Evolutionary conservation across 2,797 vertebrate genomes (phyloP), one percentile per base, ranked within the genome.

Genomic region (Apodemus agrarius): DNA sequence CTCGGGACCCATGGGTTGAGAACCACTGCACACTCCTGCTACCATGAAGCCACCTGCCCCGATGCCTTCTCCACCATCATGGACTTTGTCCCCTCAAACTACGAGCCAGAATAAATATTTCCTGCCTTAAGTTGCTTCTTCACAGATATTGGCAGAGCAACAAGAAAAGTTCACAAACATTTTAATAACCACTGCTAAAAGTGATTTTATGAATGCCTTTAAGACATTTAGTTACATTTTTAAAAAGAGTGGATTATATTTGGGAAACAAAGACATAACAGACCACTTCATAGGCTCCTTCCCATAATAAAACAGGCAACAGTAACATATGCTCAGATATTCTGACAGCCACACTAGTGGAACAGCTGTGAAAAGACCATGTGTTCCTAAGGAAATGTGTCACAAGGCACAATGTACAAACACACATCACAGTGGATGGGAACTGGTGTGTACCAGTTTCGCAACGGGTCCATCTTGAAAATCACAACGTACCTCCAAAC

Each of bases 121-220:
- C 67, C 65, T 87, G 46, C 65, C 21, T 14, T 24, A 67, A 86
- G 31, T 46, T 78, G 43, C 40, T 78, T 78, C 75, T 31, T 78
- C 43, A 52, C 63, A 85, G 63, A 69, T 52, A 31, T 10, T n/a
- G 19, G 31, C 16, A 22, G 14, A 65, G 4, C 40, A 84, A 85
- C 61, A 34, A 49, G 40, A 63, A 85, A 85, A 85, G 63, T 34
- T 49, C 34, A 29, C 65, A 34, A 54, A 86, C 7, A 14, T 37
- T 89, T 84, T 88, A 76, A 89, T 59, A 81, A 49, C 11, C 63
- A 81, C 65, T 13, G 29, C 37, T 92, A 40, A 90, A 94, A 84
- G 63, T 29, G 19, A 29, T n/a, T 14, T n/a, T 75, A 84, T 84
- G 83, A 80, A 61, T 87, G 13, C 22, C 49, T 37, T 61, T 31